Evolutionary conservation across 2,888 invertebrate genomes (phyloP).

Genomic region (Orthosia incerta): DNA sequence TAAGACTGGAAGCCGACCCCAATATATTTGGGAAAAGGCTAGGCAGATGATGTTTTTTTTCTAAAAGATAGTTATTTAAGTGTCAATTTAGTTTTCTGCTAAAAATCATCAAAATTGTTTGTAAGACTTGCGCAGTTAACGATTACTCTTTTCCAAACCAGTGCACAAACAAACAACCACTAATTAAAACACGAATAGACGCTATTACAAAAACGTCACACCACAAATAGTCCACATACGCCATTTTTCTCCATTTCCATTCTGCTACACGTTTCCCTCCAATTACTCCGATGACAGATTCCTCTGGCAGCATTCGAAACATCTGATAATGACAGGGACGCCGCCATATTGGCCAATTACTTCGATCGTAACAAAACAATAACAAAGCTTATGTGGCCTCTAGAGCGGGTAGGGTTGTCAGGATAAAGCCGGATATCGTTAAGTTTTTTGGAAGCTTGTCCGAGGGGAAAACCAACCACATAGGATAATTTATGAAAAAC

Average conservation of each 20-base stretch:
- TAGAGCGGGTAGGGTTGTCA: slow-evolving; percentile 28
- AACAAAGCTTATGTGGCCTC: slow-evolving; percentile 55
- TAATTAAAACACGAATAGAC: slow-evolving; percentile 9
- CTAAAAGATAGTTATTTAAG: no score
- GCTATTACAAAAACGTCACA: slow-evolving; percentile 27
- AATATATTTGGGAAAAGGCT: no score
- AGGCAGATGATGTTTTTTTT: no score
- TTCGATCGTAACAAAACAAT: slow-evolving; percentile 63
- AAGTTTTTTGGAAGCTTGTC: no score
- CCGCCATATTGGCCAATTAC: slow-evolving; percentile 57
- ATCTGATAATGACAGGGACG: slow-evolving; percentile 52
- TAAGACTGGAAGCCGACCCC: no score
- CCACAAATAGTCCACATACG: slow-evolving; percentile 19
- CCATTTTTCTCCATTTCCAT: slow-evolving; percentile 34
- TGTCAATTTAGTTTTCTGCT: neutral
- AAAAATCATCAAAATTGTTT: neutral
- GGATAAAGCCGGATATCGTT: neutral
- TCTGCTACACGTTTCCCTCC: slow-evolving; percentile 38
- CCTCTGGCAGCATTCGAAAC: slow-evolving; percentile 36
- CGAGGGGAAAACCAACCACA: no score
- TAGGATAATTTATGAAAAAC: no score
- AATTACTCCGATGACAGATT: slow-evolving; percentile 64
- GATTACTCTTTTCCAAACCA: slow-evolving; percentile 5
- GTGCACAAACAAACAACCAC: neutral
- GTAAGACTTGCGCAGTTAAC: neutral